phyloP scores from a whole-genome alignment of 2,113 vertebrate species.

The Acanthochromis polyacanthus region DNA sequence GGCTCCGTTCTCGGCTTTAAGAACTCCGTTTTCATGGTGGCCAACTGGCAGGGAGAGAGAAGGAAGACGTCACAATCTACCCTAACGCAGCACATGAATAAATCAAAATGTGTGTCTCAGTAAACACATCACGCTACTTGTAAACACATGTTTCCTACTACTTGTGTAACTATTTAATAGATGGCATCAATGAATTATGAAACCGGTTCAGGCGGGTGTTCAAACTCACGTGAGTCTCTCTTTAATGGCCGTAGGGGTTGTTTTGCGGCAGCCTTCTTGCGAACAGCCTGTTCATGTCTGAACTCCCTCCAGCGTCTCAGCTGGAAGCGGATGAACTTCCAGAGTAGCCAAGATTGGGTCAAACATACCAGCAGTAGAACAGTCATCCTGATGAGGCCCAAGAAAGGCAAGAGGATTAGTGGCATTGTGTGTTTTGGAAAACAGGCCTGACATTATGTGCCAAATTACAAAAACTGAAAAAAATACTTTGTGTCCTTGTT shows the following conservation, averaged over 20 bases:
- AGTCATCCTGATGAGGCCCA: slow-evolving; percentile 84
- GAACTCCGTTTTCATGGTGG: slow-evolving; percentile 93
- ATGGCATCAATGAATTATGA: background rate
- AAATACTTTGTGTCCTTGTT: background rate
- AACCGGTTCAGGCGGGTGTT: background rate
- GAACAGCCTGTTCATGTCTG: slow-evolving; percentile 90
- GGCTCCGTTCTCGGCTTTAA: slow-evolving; percentile 95
- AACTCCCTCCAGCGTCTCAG: slow-evolving; percentile 94
- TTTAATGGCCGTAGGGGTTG: slow-evolving; percentile 87
- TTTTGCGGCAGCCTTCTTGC: slow-evolving; percentile 85
- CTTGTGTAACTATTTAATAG: background rate
- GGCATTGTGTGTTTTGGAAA: slow-evolving; percentile 11
- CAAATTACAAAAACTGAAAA: background rate
- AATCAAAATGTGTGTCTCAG: background rate
- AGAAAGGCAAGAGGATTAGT: slow-evolving; percentile 33
- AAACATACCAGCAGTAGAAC: slow-evolving; percentile 92
- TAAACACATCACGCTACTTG: too few relatives aligned
- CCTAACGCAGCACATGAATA: background rate
- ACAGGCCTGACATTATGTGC: background rate
- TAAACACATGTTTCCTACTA: background rate
- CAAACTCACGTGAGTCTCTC: slow-evolving; percentile 90
- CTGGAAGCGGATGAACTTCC: slow-evolving; percentile 98
- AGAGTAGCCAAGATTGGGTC: slow-evolving; percentile 96
- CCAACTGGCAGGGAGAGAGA: slow-evolving; percentile 74
- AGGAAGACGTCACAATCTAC: slow-evolving; percentile 17